Conservation (phyloP, 1,140 invertebrate genomes). For the Brachionus manjavacas region DNA sequence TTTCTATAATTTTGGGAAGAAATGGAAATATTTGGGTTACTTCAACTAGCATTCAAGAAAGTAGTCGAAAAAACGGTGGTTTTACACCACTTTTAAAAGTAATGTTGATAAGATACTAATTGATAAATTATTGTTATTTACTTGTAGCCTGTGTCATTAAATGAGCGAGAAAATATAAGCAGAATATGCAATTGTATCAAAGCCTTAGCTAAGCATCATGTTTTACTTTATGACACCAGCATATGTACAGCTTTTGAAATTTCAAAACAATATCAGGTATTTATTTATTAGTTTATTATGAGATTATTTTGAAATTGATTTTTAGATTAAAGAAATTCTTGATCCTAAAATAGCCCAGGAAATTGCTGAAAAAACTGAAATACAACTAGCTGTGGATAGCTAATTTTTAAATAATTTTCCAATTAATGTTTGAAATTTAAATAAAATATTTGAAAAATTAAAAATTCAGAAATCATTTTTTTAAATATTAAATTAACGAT, state of each 20-base stretch:
- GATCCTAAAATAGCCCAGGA: slow-evolving; percentile 8
- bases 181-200: slow-evolving; percentile 82
- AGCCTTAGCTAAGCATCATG: slow-evolving; percentile 73
- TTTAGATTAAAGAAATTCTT: slow-evolving; percentile 34
- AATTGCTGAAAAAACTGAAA: slow-evolving; percentile 34
- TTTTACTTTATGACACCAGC: slow-evolving; percentile 85
- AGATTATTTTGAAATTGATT: too few species aligned
- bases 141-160: slow-evolving; percentile 1
- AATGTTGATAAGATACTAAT: not conserved
- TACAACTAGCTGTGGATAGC: slow-evolving; percentile 14
- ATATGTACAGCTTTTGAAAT: slow-evolving; percentile 85
- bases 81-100: slow-evolving; percentile 6
- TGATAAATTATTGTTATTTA: not conserved
- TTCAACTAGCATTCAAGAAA: slow-evolving; percentile 70
- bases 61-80: slow-evolving; percentile 68
- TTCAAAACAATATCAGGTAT: slow-evolving; percentile 69
- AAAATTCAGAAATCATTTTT: too few species aligned
- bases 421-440: not conserved
- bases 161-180: slow-evolving; percentile 74
- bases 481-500: too few species aligned
- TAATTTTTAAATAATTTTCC: not conserved
- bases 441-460: not conserved
- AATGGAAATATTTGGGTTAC: slow-evolving; percentile 95
- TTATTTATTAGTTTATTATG: too few species aligned
- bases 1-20: slow-evolving; percentile 84